Evolutionary conservation across 2,797 vertebrate species (phyloP).

Genomic region (Halcyon smyrnensis): DNA sequence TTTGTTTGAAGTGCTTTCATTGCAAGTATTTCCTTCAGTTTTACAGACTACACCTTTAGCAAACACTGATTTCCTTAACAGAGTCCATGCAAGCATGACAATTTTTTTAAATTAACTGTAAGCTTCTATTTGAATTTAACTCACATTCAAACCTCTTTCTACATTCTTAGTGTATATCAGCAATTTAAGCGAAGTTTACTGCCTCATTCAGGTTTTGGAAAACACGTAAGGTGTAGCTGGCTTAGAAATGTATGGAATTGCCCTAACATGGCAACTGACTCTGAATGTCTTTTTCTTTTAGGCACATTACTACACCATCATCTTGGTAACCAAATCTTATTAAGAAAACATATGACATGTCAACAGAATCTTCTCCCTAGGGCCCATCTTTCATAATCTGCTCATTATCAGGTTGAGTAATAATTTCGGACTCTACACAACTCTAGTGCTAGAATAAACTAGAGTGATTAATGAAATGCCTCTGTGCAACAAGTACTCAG

Average conservation of each 20-base stretch:
- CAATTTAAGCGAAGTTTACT: not conserved
- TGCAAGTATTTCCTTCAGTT: constrained; percentile 15
- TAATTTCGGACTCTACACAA: constrained; percentile 6
- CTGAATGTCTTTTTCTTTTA: not conserved
- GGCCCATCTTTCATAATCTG: constrained; percentile 49
- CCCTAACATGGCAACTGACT: not conserved
- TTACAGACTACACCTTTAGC: not conserved
- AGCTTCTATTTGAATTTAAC: not conserved
- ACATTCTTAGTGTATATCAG: not conserved
- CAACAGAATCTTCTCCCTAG: not conserved
- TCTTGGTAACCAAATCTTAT: not conserved
- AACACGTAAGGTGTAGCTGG: not conserved
- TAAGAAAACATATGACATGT: not conserved
- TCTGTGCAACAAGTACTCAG: not conserved
- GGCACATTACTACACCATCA: not conserved
- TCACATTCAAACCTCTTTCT: not conserved
- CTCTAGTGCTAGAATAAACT: not conserved
- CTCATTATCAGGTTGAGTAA: not conserved
- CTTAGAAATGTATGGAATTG: not conserved
- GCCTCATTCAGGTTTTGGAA: not conserved
- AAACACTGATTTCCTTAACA: not conserved
- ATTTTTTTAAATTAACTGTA: not conserved
- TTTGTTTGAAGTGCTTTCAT: constrained; percentile 11
- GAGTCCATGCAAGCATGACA: not conserved
- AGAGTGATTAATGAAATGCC: not conserved